phyloP scores from a whole-genome alignment of 2,888 invertebrate species.

The Acanthoscelides obtectus region DNA sequence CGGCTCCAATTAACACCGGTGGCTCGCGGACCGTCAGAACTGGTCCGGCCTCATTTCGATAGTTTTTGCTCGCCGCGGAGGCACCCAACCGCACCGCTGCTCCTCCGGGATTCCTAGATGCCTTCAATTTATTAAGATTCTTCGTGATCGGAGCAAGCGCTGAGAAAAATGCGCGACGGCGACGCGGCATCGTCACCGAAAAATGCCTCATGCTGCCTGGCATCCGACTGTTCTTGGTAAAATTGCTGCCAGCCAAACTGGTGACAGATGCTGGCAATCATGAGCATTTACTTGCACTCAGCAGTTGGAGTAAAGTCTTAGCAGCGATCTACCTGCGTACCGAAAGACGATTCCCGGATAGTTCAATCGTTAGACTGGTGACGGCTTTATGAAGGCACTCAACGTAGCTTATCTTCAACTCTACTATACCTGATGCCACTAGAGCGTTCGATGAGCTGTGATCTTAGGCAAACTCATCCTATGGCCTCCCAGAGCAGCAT shows the following conservation, averaged over 20 bases:
- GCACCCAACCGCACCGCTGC: background rate
- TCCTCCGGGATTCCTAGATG: constrained; percentile 8
- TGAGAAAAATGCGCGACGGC: constrained; percentile 10
- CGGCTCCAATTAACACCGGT: background rate
- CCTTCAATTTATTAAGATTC: constrained; percentile 9
- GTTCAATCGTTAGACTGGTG: too few species aligned
- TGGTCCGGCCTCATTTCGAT: background rate
- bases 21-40: background rate
- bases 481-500: too few species aligned
- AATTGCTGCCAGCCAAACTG: constrained; percentile 1
- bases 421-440: too few species aligned
- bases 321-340: too few species aligned
- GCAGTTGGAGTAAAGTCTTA: too few species aligned
- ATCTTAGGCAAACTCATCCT: too few species aligned
- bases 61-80: constrained; percentile 1
- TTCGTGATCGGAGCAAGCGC: constrained; percentile 8
- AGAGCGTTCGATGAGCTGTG: too few species aligned
- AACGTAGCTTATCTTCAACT: too few species aligned
- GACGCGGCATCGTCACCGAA: constrained; percentile 5
- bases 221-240: constrained; percentile 7
- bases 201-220: constrained; percentile 7
- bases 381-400: too few species aligned
- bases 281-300: too few species aligned
- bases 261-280: too few species aligned
- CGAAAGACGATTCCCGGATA: too few species aligned